Conservation (phyloP, 2,113 vertebrate species). For the Cyprinus carpio region DNA sequence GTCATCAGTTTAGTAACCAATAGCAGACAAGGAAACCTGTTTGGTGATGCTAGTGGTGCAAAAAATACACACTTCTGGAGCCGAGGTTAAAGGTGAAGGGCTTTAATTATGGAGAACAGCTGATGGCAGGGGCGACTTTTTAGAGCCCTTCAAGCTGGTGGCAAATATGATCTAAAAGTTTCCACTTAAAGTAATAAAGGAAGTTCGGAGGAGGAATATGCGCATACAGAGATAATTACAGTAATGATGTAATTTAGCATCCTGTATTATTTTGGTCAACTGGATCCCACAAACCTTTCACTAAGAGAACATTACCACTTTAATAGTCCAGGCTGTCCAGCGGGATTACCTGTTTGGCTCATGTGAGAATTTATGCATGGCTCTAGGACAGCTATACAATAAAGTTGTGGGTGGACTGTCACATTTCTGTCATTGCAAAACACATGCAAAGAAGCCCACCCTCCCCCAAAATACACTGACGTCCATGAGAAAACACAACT, state of each 20-base stretch:
- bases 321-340: background rate
- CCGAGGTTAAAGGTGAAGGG: conserved; percentile 6
- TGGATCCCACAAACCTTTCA: conserved; percentile 1
- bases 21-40: conserved; percentile 55
- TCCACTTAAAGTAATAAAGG: background rate
- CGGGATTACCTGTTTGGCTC: no score
- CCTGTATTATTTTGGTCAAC: background rate
- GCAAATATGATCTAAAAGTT: background rate
- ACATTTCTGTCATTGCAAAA: background rate
- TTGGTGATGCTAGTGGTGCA: conserved; percentile 44
- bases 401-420: background rate
- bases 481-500: conserved; percentile 22
- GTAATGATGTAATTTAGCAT: conserved; percentile 4
- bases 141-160: conserved; percentile 3
- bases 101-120: background rate
- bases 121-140: background rate
- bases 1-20: background rate
- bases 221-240: background rate
- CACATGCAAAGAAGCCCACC: conserved; percentile 13
- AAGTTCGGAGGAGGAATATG: background rate
- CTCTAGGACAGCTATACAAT: background rate
- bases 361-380: background rate
- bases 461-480: conserved; percentile 33
- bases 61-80: conserved; percentile 26
- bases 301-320: background rate